These are phyloP conservation scores for Pluvianellus socialis DNA, from an alignment of 2,113 vertebrate genomes.

Conservation along the genomic window DNA sequence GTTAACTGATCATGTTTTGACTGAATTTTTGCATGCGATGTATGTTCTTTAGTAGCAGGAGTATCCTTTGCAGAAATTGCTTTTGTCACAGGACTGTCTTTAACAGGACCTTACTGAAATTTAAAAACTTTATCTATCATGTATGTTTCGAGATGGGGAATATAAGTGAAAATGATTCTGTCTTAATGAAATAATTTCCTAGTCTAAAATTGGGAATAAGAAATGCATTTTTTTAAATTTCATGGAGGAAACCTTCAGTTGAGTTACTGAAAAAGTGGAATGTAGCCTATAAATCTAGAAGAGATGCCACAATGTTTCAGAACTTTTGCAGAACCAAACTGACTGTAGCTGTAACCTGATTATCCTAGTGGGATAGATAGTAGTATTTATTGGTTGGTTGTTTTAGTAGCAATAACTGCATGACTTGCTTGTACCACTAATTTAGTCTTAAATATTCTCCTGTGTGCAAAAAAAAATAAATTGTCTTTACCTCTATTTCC, in stretches of 20 bases:
- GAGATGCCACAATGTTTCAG: not conserved
- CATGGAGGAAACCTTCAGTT: not conserved
- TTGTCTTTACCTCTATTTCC: not conserved
- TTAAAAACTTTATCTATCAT: not conserved
- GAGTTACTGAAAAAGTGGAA: not conserved
- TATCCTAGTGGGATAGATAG: not conserved
- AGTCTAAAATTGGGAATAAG: not conserved
- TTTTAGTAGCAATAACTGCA: not conserved
- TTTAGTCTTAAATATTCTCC: not conserved
- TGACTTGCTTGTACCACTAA: not conserved
- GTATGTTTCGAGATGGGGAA: not conserved
- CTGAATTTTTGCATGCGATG: slow-evolving; percentile 25
- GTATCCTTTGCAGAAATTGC: not conserved
- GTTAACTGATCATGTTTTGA: not conserved
- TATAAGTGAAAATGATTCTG: not conserved
- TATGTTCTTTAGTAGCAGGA: not conserved
- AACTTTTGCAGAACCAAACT: not conserved
- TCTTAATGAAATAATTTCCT: not conserved
- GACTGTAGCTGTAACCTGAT: not conserved
- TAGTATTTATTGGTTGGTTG: not conserved
- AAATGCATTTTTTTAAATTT: not conserved
- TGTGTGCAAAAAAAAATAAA: not conserved
- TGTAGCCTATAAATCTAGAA: not conserved
- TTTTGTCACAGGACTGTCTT: not conserved
- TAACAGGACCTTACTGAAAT: not conserved